Percentiles rank a stretch among this genome's conserved stretches.
Evolutionary conservation across 2,888 invertebrate genomes (phyloP).

Genomic region (Cylindroiulus punctatus): DNA sequence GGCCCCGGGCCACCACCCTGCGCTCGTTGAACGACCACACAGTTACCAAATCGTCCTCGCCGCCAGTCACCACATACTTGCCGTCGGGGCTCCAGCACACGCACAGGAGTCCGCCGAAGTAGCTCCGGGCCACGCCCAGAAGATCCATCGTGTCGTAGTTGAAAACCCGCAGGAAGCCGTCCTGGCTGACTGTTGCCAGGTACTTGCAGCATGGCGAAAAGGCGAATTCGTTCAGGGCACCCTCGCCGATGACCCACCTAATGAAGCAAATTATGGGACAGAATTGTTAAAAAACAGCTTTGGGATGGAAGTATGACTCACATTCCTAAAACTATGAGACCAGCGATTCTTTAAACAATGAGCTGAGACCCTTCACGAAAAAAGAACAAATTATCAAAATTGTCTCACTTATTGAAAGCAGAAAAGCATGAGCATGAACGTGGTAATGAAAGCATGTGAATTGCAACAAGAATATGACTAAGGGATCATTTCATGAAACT

Average conservation of each 20-base stretch:
- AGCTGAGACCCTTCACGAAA: too few relatives aligned
- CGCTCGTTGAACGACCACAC: conserved; percentile 95
- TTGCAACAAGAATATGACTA: too few relatives aligned
- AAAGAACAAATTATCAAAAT: too few relatives aligned
- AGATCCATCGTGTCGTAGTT: conserved; percentile 98
- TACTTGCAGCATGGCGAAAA: conserved; percentile 95
- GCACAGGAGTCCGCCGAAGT: conserved; percentile 97
- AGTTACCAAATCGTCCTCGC: conserved; percentile 98
- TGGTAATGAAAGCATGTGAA: too few relatives aligned
- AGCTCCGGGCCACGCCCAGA: conserved; percentile 91
- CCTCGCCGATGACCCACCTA: conserved; percentile 83
- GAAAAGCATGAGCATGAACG: too few relatives aligned
- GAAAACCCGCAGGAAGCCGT: conserved; percentile 94
- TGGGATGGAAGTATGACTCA: too few relatives aligned
- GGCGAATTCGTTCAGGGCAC: conserved; percentile 93
- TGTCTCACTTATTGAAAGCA: too few relatives aligned
- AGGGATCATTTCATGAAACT: too few relatives aligned
- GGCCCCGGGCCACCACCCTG: conserved; percentile 94
- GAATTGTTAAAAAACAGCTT: too few relatives aligned
- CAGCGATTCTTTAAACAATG: too few relatives aligned
- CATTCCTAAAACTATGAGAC: too few relatives aligned
- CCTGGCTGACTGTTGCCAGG: conserved; percentile 92
- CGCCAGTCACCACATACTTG: conserved; percentile 93
- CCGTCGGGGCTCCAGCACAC: conserved; percentile 99
- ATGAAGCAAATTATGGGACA: neutral